Evolutionary conservation across 1,140 invertebrate genomes (phyloP).

Genomic region (Pseudachorutes palmiensis): DNA sequence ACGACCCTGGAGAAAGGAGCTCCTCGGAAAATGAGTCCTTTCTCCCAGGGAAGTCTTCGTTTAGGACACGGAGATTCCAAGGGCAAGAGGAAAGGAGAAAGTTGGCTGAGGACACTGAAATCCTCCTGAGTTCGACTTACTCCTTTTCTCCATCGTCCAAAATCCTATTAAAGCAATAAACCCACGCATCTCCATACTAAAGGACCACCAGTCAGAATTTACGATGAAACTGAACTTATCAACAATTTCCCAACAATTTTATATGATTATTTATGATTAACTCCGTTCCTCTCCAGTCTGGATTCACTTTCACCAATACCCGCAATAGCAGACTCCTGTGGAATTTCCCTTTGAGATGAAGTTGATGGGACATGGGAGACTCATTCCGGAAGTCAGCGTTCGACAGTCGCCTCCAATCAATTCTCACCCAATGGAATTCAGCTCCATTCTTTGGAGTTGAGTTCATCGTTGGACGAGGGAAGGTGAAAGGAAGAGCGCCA

Average conservation of each 20-base stretch:
- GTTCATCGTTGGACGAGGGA: background rate
- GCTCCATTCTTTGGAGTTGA: background rate
- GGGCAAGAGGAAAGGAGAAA: background rate
- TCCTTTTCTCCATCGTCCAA: background rate
- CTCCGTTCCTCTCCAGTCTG: background rate
- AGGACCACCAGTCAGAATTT: background rate
- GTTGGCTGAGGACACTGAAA: background rate
- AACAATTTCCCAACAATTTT: background rate
- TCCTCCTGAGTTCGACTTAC: background rate
- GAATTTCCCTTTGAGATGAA: background rate
- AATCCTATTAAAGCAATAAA: constrained; percentile 2
- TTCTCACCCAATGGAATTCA: background rate
- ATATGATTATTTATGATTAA: constrained; percentile 1
- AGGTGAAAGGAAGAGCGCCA: background rate
- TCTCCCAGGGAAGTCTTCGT: background rate
- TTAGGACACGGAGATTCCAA: background rate
- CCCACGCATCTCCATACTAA: background rate
- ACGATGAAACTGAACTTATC: background rate
- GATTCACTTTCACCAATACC: background rate
- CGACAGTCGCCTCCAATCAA: background rate
- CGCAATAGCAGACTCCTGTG: background rate
- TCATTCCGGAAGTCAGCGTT: background rate
- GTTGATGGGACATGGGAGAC: background rate
- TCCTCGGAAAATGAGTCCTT: background rate
- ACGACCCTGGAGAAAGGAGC: no score